Evolutionary conservation across 2,888 invertebrate species (phyloP).

Genomic region (Lissocephala sabroskyi): DNA sequence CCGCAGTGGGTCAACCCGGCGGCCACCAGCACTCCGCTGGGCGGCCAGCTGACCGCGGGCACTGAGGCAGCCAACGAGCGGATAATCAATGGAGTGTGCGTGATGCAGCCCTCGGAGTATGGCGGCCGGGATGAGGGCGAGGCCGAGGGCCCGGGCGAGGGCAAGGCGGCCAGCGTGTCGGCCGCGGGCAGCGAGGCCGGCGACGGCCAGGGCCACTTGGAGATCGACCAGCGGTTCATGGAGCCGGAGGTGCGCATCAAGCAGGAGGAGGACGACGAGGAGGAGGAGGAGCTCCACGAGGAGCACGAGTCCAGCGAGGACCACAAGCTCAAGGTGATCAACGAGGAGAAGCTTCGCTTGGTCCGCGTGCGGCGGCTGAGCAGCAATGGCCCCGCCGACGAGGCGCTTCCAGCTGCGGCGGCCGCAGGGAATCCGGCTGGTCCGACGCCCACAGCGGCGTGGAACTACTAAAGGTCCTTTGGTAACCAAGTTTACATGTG

Average conservation of each 20-base stretch:
- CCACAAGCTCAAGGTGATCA: constrained; percentile 50
- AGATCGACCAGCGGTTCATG: constrained; percentile 68
- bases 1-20: constrained; percentile 97
- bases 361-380: constrained; percentile 62
- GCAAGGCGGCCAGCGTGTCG: constrained; percentile 76
- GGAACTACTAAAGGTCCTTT: constrained; percentile 48
- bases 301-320: constrained; percentile 32
- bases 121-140: constrained; percentile 74
- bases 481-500: constrained; percentile 44
- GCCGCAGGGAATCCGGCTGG: constrained; percentile 10
- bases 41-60: constrained; percentile 71
- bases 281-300: constrained; percentile 40
- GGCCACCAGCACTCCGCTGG: constrained; percentile 80
- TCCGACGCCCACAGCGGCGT: constrained; percentile 30
- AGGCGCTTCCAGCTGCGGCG: constrained; percentile 22
- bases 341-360: constrained; percentile 65
- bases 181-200: constrained; percentile 32
- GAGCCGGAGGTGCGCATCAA: constrained; percentile 70
- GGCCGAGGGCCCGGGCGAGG: constrained; percentile 78
- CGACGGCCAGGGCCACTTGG: constrained; percentile 49
- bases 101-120: constrained; percentile 87
- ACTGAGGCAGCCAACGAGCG: constrained; percentile 77
- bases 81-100: constrained; percentile 94
- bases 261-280: constrained; percentile 69
- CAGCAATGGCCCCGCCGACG: constrained; percentile 39